Percentiles rank a stretch among this genome's conserved stretches.
These are phyloP conservation scores for Sylvietta virens DNA, from an alignment of 2,113 vertebrate species.

Conservation along the genomic window DNA sequence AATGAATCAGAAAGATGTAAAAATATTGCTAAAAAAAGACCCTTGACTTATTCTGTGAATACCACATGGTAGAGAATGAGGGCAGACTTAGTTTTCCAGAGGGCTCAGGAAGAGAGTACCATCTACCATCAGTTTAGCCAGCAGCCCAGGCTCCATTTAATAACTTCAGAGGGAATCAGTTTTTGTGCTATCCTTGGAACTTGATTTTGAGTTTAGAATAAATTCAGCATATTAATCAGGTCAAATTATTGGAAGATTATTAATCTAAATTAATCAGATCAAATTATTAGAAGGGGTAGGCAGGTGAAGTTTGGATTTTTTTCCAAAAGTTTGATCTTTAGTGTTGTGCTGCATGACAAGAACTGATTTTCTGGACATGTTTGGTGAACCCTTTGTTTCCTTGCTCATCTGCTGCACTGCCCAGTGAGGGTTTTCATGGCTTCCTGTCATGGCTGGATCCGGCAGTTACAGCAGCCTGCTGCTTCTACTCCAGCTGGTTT, in stretches of 20 bases:
- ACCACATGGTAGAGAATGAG: background rate
- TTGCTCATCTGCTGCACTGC: background rate
- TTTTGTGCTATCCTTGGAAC: background rate
- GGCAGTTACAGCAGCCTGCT: background rate
- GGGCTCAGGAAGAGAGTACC: background rate
- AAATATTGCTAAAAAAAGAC: background rate
- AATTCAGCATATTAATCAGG: background rate
- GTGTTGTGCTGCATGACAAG: background rate
- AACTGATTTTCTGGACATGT: background rate
- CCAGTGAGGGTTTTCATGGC: background rate
- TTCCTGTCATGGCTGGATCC: background rate
- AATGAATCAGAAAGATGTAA: background rate
- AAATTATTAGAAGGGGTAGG: background rate
- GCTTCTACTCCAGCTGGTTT: background rate
- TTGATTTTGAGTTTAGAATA: background rate
- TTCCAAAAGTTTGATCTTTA: background rate
- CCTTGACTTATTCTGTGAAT: background rate
- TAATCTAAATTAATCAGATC: background rate
- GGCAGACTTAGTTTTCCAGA: background rate
- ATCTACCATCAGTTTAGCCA: background rate
- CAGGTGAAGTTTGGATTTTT: background rate
- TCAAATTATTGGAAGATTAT: background rate
- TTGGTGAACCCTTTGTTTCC: background rate
- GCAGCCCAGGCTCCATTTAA: background rate
- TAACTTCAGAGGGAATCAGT: background rate